Conservation (phyloP, 2,797 vertebrate genomes). For the Anolis apletophallus region DNA sequence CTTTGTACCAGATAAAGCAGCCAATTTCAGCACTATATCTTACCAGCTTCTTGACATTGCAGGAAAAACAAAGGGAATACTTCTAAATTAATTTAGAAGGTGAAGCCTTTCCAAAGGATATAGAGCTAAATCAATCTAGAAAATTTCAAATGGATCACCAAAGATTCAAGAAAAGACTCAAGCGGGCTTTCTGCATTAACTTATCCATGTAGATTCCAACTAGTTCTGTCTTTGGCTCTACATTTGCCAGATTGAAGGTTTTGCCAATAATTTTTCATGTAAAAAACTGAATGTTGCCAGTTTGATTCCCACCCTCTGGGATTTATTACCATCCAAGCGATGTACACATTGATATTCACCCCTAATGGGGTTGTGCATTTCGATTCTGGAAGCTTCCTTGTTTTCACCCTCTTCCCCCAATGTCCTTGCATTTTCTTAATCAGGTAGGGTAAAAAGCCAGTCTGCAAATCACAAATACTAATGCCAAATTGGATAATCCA, state of each 20-base stretch:
- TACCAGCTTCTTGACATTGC: background rate
- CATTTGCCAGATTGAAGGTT: background rate
- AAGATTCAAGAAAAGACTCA: slow-evolving; percentile 43
- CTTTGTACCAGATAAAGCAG: background rate
- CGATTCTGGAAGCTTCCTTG: slow-evolving; percentile 62
- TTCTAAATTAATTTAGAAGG: background rate
- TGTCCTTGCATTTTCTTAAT: slow-evolving; percentile 26
- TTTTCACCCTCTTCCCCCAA: slow-evolving; percentile 53
- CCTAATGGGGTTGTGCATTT: slow-evolving; percentile 63
- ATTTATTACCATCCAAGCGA: slow-evolving; percentile 71
- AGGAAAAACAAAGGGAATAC: background rate
- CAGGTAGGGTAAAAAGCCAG: slow-evolving; percentile 56
- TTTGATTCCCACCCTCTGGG: slow-evolving; percentile 60
- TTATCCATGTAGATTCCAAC: slow-evolving; percentile 44
- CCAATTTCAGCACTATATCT: background rate
- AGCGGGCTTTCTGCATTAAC: slow-evolving; percentile 57
- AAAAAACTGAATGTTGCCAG: slow-evolving; percentile 70
- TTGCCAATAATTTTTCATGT: slow-evolving; percentile 69
- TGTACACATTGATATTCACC: slow-evolving; percentile 69
- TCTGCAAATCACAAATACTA: slow-evolving; percentile 66
- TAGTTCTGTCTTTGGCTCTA: background rate
- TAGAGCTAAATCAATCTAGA: background rate
- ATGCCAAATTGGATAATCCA: slow-evolving; percentile 72
- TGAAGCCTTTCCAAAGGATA: background rate
- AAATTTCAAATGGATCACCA: background rate